Percentiles rank a stretch among this genome's conserved stretches.
These are phyloP conservation scores for Drosophila stalkeri DNA, from an alignment of 2,888 invertebrate species.

Conservation along the genomic window DNA sequence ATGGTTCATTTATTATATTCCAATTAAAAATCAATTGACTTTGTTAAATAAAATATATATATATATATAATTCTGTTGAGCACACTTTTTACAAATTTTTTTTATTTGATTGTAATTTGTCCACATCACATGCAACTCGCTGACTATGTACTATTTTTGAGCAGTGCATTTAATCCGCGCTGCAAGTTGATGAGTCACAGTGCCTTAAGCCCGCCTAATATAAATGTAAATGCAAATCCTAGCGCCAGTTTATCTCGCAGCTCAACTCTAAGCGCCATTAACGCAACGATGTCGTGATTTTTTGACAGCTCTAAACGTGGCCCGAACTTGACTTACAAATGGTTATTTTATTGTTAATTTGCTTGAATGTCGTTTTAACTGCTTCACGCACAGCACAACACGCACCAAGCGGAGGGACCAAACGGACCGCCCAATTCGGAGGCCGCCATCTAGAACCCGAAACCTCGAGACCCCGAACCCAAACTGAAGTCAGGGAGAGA, in stretches of 20 bases:
- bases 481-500: constrained; percentile 23
- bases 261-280: constrained; percentile 56
- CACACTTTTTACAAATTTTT: too few species aligned
- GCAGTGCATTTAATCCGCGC: constrained; percentile 9
- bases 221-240: constrained; percentile 69
- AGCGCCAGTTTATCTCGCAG: constrained; percentile 59
- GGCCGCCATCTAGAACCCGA: constrained; percentile 10
- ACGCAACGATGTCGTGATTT: constrained; percentile 69
- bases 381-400: constrained; percentile 75
- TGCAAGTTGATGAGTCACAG: constrained; percentile 44
- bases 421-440: constrained; percentile 23
- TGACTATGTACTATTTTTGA: not conserved
- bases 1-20: too few species aligned
- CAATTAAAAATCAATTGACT: too few species aligned
- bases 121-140: not conserved
- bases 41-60: too few species aligned
- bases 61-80: too few species aligned
- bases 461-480: constrained; percentile 24
- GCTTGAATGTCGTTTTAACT: constrained; percentile 66
- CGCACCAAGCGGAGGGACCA: constrained; percentile 18
- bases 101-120: not conserved
- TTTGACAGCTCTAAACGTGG: constrained; percentile 57
- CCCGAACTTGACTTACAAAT: constrained; percentile 65
- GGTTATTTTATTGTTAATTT: constrained; percentile 77
- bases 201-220: constrained; percentile 57